Base-by-base conservation (phyloP, 2,797 vertebrate genomes). In the Gastrophryne carolinensis region DNA sequence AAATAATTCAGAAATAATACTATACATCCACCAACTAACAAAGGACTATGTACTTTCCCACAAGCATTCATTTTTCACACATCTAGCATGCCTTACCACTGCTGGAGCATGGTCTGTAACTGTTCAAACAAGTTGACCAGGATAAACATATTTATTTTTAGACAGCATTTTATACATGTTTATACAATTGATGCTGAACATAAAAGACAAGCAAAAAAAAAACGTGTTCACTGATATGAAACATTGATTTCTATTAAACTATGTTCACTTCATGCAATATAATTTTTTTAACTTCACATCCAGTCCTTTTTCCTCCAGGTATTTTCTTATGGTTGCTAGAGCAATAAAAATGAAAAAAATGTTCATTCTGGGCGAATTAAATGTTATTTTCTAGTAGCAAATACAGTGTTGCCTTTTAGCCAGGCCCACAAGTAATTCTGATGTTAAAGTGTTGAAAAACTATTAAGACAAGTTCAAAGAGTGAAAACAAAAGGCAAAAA, bases 401-500 rank as follows among this genome's bases (percentile, higher is more conserved):
- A 66, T 78, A 65, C 68, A 56, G 24, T 10, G 32, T 24, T 52
- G 75, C 68, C 61, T 53, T 29, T 66, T n/a, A 64, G 75, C 32
- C 17, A 60, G 30, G n/a, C 19, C 44, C 58, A 54, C 66, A 61
- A 78, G 61, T 72, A 68, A 52, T 72, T 66, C 60, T 50, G 24
- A 10, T 66, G 61, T 52, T 41, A 65, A 57, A 72, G 30, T 49
- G 60, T 23, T 23, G 41, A 63, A 39, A 17, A 70, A n/a, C 41
- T 50, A 41, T 64, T n/a, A 0, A 17, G 34, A 65, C 23, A n/a
- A 21, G 53, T 63, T 3, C 21, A 26, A 5, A 4, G 23, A 0
- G 0, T 35, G 61, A 78, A n/a, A n/a, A 66, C 75, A 72, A 72
- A 72, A 24, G 61, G 66, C 57, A 58, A n/a, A n/a, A n/a, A n/a